phyloP scores from a whole-genome alignment of 2,113 vertebrate species.

The Embiotoca jacksoni region DNA sequence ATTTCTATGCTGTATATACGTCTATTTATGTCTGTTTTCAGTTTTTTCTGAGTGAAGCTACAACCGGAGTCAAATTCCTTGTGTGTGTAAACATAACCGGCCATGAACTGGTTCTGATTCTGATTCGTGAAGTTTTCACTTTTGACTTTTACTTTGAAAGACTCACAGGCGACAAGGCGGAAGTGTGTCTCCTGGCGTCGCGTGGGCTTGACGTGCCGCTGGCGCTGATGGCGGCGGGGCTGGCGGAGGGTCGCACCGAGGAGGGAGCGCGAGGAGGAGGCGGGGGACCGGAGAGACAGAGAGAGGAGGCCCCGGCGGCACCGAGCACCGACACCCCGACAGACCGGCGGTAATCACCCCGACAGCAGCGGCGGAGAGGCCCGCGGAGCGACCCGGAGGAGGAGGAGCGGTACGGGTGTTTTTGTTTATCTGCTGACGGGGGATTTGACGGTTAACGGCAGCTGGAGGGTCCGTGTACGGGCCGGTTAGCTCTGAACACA shows the following conservation, averaged over 20 bases:
- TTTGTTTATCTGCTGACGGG: slow-evolving; percentile 26
- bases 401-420: slow-evolving; percentile 47
- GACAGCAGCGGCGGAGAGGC: background rate
- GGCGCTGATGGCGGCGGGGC: slow-evolving; percentile 76
- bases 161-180: background rate
- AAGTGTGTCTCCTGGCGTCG: background rate
- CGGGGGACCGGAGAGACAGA: slow-evolving; percentile 50
- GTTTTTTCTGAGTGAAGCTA: too few relatives aligned
- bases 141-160: slow-evolving; percentile 66
- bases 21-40: too few relatives aligned
- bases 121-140: too few relatives aligned
- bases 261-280: slow-evolving; percentile 70
- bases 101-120: too few relatives aligned
- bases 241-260: slow-evolving; percentile 72
- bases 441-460: background rate
- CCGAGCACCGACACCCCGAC: slow-evolving; percentile 44
- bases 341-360: background rate
- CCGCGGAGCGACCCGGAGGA: background rate
- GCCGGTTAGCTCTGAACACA: background rate
- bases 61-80: background rate
- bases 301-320: slow-evolving; percentile 53
- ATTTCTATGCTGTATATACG: too few relatives aligned
- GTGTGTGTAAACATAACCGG: too few relatives aligned
- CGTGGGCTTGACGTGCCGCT: slow-evolving; percentile 57
- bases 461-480: background rate